Conservation (phyloP, 2,113 vertebrate species). For the Spermophilus dauricus region DNA sequence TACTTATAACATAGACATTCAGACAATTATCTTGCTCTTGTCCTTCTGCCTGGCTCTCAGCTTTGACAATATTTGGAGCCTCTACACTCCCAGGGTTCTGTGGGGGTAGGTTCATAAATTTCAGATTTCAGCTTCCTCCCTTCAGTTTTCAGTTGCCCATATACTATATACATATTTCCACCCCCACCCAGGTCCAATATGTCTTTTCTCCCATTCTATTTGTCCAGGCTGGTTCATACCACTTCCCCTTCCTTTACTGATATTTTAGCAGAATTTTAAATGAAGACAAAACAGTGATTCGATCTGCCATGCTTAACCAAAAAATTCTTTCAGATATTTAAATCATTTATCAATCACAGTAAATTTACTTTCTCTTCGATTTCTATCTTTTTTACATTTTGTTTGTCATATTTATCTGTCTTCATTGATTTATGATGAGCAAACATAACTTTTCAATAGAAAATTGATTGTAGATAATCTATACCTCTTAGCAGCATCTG, state of each 20-base stretch:
- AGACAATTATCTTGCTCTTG: not conserved
- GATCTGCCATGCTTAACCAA: not conserved
- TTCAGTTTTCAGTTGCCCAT: not conserved
- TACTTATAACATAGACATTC: not conserved
- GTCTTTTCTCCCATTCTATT: not conserved
- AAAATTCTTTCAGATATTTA: not conserved
- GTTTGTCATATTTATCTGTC: not conserved
- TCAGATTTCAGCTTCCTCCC: not conserved
- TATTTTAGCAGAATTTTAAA: not conserved
- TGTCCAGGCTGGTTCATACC: not conserved
- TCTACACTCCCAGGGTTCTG: not conserved
- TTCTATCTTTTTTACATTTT: not conserved
- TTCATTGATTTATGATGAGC: not conserved
- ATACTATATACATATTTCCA: not conserved
- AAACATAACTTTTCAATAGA: not conserved
- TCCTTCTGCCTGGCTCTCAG: not conserved
- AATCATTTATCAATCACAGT: not conserved
- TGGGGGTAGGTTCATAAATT: not conserved
- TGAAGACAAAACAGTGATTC: not conserved
- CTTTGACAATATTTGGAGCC: not conserved
- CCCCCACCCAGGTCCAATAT: not conserved
- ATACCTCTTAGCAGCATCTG: not conserved
- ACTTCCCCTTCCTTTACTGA: not conserved
- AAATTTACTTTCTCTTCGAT: not conserved
- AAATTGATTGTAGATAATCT: not conserved